Conservation (phyloP, 2,797 vertebrate species). For the Gambelia wislizenii region DNA sequence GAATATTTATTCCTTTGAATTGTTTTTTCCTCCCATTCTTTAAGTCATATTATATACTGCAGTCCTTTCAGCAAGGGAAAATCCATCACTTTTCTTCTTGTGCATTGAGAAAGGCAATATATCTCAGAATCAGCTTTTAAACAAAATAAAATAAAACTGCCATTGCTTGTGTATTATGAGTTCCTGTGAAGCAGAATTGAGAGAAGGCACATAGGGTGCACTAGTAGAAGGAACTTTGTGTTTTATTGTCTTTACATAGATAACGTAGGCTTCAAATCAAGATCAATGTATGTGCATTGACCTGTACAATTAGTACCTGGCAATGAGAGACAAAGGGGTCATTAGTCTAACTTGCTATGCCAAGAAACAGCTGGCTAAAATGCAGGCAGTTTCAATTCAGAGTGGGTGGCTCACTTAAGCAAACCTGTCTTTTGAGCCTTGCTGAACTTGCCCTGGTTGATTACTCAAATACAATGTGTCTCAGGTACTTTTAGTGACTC, state of each 20-base stretch:
- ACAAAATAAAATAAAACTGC: slow-evolving; percentile 17
- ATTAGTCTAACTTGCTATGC: not conserved
- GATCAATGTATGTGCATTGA: not conserved
- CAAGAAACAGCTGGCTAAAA: not conserved
- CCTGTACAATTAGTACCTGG: not conserved
- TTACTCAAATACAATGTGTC: not conserved
- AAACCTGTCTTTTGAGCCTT: not conserved
- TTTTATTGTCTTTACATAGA: not conserved
- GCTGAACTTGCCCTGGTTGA: not conserved
- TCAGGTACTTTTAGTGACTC: not conserved
- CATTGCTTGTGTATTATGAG: slow-evolving; percentile 26
- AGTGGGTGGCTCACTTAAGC: not conserved
- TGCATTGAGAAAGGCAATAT: slow-evolving; percentile 31
- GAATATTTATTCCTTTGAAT: slow-evolving; percentile 45
- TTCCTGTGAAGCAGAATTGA: slow-evolving; percentile 7
- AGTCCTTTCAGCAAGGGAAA: slow-evolving; percentile 45
- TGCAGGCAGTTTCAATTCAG: not conserved
- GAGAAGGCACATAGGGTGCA: not conserved
- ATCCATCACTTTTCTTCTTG: slow-evolving; percentile 33
- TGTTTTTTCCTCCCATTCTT: slow-evolving; percentile 39
- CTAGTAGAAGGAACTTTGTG: not conserved
- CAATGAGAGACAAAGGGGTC: not conserved
- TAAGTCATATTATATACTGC: slow-evolving; percentile 29
- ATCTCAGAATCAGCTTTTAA: not conserved
- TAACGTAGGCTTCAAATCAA: not conserved